Evolutionary conservation across 1,140 invertebrate species (phyloP), one percentile per base, ranked within the genome.

Genomic region (Kradibia gibbosae): DNA sequence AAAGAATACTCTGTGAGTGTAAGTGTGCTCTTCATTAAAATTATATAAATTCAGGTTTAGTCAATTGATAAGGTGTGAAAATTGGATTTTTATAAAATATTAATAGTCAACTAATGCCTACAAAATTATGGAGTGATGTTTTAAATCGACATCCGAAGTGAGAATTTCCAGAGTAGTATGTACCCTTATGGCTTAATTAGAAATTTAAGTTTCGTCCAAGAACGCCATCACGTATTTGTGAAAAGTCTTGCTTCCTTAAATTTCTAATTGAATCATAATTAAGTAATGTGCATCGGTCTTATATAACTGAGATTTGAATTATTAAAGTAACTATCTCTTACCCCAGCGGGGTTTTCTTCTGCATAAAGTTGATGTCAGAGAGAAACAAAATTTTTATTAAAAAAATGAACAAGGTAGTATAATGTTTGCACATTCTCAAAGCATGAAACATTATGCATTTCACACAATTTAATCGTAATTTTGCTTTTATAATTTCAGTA

Each of bases 381-480:
- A n/a, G n/a, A n/a, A n/a, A n/a, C n/a, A n/a, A n/a, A n/a, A n/a
- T n/a, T n/a, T n/a, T n/a, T n/a, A n/a, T n/a, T n/a, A n/a, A n/a
- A n/a, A n/a, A n/a, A n/a, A n/a, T n/a, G n/a, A n/a, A n/a, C n/a
- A n/a, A n/a, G n/a, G n/a, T n/a, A n/a, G n/a, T n/a, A n/a, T n/a
- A 11, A 60, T 28, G 55, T 60, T 10, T 28, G 3, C 55, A 31
- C n/a, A 60, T 60, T 60, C n/a, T 60, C 25, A 8, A 60, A 60
- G 25, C 10, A 28, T 60, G 55, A 60, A 60, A 60, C 55, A 13
- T 28, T 60, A 60, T 11, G 10, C 25, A 28, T 31, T 31, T 60
- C 55, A 31, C 10, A 31, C 34, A 45, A 73, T 45, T 73, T 45
- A 73, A 73, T 73, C 53, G 45, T 73, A 73, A 73, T 73, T 50